A percentile compares a stretch with the other conserved stretches of the same genome.
phyloP scores from a whole-genome alignment of 2,113 vertebrate species.

The Petaurus breviceps region DNA sequence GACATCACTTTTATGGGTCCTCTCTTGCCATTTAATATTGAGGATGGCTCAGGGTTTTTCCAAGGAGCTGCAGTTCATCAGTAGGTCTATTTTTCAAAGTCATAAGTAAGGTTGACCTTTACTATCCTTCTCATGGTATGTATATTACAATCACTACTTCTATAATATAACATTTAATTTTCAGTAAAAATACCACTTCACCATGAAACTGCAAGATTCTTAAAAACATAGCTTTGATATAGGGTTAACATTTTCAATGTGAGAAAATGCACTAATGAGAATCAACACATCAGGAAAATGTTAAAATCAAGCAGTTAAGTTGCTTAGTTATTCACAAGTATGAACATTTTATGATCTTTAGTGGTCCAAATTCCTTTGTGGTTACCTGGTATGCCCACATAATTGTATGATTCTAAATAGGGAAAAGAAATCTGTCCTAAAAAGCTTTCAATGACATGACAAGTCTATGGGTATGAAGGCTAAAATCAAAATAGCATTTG shows the following conservation, averaged over 20 bases:
- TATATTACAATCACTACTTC: conserved; percentile 35
- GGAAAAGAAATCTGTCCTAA: conserved; percentile 2
- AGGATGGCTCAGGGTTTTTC: neutral
- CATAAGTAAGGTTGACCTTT: neutral
- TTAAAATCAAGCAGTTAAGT: neutral
- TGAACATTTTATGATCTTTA: conserved; percentile 12
- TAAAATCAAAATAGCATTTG: conserved; percentile 24
- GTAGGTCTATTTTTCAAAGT: neutral
- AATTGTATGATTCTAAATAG: conserved; percentile 33
- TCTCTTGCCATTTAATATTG: conserved; percentile 43
- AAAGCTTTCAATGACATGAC: conserved; percentile 1
- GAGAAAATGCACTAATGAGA: conserved; percentile 42
- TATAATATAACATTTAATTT: conserved; percentile 28
- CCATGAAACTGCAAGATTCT: conserved; percentile 29
- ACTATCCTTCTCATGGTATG: neutral
- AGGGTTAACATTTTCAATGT: conserved; percentile 28
- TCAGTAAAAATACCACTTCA: conserved; percentile 1
- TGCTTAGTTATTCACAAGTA: neutral
- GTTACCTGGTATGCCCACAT: neutral
- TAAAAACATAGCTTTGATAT: conserved; percentile 16
- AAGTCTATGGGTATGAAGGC: neutral
- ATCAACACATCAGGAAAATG: neutral
- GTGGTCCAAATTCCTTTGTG: conserved; percentile 21
- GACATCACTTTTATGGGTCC: conserved; percentile 25
- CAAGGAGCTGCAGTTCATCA: neutral